These are phyloP conservation scores for Adoxophyes honmai DNA, from an alignment of 1,140 invertebrate species.

Conservation along the genomic window DNA sequence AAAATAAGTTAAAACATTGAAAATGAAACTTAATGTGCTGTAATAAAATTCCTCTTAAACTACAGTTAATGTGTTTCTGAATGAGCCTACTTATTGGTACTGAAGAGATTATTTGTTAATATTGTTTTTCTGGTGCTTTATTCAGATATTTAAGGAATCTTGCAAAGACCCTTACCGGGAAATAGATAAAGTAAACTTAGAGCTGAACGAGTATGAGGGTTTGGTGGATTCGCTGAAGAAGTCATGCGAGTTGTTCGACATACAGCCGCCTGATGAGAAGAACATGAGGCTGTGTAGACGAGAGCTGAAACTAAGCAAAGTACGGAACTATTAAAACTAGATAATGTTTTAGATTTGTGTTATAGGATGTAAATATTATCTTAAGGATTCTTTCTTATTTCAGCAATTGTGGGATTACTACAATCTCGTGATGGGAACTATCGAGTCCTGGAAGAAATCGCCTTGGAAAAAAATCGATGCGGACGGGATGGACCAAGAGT, in stretches of 20 bases:
- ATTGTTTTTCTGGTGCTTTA: too few species aligned
- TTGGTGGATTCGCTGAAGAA: conserved; percentile 83
- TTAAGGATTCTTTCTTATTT: conserved; percentile 28
- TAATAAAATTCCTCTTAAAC: too few species aligned
- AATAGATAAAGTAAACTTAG: conserved; percentile 85
- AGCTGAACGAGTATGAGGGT: conserved; percentile 83
- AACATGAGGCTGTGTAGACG: conserved; percentile 85
- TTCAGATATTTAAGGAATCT: conserved; percentile 82
- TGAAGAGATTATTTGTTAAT: too few species aligned
- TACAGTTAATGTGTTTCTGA: too few species aligned
- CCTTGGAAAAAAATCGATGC: conserved; percentile 95
- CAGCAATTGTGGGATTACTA: conserved; percentile 94
- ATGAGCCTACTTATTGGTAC: too few species aligned
- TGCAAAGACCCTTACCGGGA: conserved; percentile 86
- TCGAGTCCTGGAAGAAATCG: conserved; percentile 95
- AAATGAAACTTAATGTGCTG: too few species aligned
- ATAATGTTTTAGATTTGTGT: too few species aligned
- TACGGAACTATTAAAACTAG: conserved; percentile 22
- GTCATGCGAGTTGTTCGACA: conserved; percentile 91
- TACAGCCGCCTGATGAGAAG: conserved; percentile 89
- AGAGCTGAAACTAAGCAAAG: conserved; percentile 88
- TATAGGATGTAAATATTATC: too few species aligned
- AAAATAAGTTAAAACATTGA: too few species aligned
- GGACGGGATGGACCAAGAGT: conserved; percentile 95
- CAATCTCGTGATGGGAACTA: conserved; percentile 86